Base-by-base conservation (phyloP, 2,888 invertebrate species). In the Sepioteuthis lessoniana region DNA sequence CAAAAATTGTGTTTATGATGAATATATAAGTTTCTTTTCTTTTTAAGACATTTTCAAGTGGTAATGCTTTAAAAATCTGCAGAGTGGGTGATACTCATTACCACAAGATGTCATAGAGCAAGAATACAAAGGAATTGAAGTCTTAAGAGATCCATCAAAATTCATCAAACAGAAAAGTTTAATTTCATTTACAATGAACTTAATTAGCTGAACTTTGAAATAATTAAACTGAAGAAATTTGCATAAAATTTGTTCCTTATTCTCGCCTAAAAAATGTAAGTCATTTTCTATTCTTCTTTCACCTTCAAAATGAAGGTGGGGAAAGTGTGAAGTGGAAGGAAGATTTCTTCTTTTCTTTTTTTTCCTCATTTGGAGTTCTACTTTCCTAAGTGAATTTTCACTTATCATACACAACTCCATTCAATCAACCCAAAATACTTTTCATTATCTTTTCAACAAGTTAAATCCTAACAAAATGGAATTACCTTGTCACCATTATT, bases 381-480 rank as follows among this genome's bases (percentile, higher is more conserved):
- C 13, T 35, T 76, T 76, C 0, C n/a, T 13, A 76, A 76, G 76
- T n/a, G n/a, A 76, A n/a, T 55, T 55, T 55, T 5, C 19, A 55
- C 55, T 76, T 76, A 76, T 76, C 76, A 16, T 2, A 76, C 13
- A n/a, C 76, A n/a, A 35, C n/a, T 2, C n/a, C 76, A 76, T 35
- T 25, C 76, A 76, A 76, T 76, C 76, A 76, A 28, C 5, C n/a
- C 35, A n/a, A 55, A 76, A n/a, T 13, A 76, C 10, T 76, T 35
- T 76, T 76, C 76, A 76, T 76, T 76, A 76, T 76, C 76, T 76
- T 76, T 35, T n/a, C 76, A 76, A 76, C 76, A 76, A 35, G 76
- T n/a, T 76, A n/a, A 76, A 76, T 76, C n/a, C n/a, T n/a, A 19
- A 76, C 76, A 76, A 76, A 76, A 76, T 76, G n/a, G 76, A 76